These are phyloP conservation scores for Harmothoe impar DNA, from an alignment of 2,888 invertebrate species.

Conservation along the genomic window DNA sequence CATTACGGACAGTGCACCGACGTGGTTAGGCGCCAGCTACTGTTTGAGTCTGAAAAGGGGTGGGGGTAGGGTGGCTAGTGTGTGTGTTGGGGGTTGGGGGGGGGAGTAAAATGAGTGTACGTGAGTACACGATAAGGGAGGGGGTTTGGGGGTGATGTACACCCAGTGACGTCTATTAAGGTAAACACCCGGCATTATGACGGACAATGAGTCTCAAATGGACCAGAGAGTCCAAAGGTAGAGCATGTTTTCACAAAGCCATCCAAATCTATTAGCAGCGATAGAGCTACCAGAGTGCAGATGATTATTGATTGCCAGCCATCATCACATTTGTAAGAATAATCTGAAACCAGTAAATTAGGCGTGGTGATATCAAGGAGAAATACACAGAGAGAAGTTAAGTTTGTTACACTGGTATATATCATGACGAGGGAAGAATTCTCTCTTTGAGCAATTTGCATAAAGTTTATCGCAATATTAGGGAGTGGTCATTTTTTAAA, in stretches of 20 bases:
- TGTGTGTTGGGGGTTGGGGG: background rate
- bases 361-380: no score
- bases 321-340: no score
- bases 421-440: no score
- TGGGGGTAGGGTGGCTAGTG: background rate
- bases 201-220: background rate
- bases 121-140: background rate
- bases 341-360: no score
- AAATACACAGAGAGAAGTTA: no score
- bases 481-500: no score
- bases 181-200: background rate
- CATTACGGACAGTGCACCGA: background rate
- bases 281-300: no score
- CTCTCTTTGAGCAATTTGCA: no score
- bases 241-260: background rate
- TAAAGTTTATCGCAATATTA: no score
- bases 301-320: no score
- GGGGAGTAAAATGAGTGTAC: background rate
- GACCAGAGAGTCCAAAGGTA: background rate
- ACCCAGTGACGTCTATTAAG: background rate
- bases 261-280: no score
- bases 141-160: background rate
- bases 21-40: background rate
- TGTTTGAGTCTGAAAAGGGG: constrained; percentile 12
- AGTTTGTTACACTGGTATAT: no score